Evolutionary conservation across 2,797 vertebrate genomes (phyloP), one percentile per base, ranked within the genome.

Genomic region (Crocodylus rhombifer): DNA sequence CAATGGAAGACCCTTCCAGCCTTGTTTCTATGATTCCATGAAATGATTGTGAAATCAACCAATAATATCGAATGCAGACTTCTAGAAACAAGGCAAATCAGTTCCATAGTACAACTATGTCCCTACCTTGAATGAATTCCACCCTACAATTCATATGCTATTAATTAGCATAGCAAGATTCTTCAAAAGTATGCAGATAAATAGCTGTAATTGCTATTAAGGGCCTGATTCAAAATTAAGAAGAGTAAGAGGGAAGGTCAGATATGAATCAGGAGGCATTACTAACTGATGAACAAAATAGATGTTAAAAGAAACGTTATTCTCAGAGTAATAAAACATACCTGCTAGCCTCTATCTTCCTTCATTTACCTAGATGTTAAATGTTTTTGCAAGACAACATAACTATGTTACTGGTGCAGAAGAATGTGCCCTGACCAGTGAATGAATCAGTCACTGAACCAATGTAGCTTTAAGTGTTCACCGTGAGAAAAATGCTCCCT

Each of bases 401-500:
- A 64, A 65, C 61, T 77, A 56, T 6, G 23, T 63, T 69, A 30
- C 1, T 64, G 61, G 23, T 71, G n/a, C 2, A 0, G 67, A 69
- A 36, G 28, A 77, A n/a, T 1, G 1, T 25, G 21, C 73, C 82
- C 93, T 84, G 82, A 87, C 75, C 64, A 77, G 79, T 60, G 67
- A 77, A 26, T 14, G 0, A 0, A 61, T 94, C 81, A 80, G 42
- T 3, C 71, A 23, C 60, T 2, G 1, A 86, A 80, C 15, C 73
- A 90, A 87, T 4, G 25, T 11, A 3, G 3, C 25, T 57, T 26
- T 30, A 26, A 56, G 76, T 18, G 25, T n/a, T 62, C 28, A 36
- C 55, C 60, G 14, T 33, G 56, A 79, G 80, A 86, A 87, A 93
- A 94, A 84, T 11, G 7, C 3, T 21, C 78, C 63, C 82, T 95